Conservation (phyloP, 2,888 invertebrate genomes). For the Tenthredo notha region DNA sequence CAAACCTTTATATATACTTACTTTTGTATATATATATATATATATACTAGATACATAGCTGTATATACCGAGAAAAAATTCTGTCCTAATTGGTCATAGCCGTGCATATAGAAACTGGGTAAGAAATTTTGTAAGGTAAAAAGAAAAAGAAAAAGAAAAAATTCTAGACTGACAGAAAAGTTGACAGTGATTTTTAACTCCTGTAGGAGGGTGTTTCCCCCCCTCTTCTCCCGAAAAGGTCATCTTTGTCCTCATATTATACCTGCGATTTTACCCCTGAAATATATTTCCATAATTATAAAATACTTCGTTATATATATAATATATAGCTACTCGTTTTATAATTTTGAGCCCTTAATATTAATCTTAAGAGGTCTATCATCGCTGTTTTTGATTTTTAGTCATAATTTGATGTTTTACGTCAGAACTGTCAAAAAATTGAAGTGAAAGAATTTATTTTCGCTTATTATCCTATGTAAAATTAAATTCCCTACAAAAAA, state of each 20-base stretch:
- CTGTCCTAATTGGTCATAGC: slow-evolving; percentile 24
- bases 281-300: background rate
- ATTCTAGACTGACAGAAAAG: background rate
- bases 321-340: too few relatives aligned
- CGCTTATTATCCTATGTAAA: too few relatives aligned
- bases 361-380: too few relatives aligned
- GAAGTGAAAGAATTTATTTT: too few relatives aligned
- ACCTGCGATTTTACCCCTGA: background rate
- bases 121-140: background rate
- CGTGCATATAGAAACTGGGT: background rate
- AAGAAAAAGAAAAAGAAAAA: too few relatives aligned
- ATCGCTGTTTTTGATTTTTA: too few relatives aligned
- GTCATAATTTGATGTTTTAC: too few relatives aligned
- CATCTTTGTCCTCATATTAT: background rate
- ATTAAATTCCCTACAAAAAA: too few relatives aligned
- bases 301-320: too few relatives aligned
- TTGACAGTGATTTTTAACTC: slow-evolving; percentile 11
- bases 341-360: too few relatives aligned
- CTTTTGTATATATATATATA: background rate
- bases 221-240: slow-evolving; percentile 19
- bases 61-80: slow-evolving; percentile 2
- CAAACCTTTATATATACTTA: background rate
- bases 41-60: background rate
- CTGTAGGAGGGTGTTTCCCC: slow-evolving; percentile 27
- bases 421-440: too few relatives aligned